Evolutionary conservation across 2,888 invertebrate species (phyloP).

Genomic region (Drosophila meridionalis): DNA sequence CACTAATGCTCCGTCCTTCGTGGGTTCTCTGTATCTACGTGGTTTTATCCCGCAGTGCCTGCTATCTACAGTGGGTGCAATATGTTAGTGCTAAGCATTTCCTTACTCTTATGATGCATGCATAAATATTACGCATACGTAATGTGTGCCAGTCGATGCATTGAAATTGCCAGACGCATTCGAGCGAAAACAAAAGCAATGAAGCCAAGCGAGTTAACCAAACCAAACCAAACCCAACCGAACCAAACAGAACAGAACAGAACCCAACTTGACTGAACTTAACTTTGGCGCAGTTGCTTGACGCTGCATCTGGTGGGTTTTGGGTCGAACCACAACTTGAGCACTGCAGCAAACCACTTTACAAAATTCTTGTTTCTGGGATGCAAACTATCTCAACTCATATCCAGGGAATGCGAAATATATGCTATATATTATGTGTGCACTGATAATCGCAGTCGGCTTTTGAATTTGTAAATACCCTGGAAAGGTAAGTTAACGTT

Average conservation of each 20-base stretch:
- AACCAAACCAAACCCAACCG: constrained; percentile 30
- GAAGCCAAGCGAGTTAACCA: constrained; percentile 45
- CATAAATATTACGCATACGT: constrained; percentile 54
- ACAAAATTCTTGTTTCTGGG: constrained; percentile 36
- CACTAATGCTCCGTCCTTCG: not conserved
- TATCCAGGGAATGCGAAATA: constrained; percentile 22
- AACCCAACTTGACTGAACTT: constrained; percentile 5
- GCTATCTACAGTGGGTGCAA: constrained; percentile 1
- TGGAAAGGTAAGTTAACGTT: not conserved
- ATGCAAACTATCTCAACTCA: constrained; percentile 38
- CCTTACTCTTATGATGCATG: constrained; percentile 11
- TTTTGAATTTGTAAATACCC: not conserved
- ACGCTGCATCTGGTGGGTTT: not conserved
- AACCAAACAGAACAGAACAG: constrained; percentile 15
- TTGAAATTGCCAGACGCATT: constrained; percentile 47
- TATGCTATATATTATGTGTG: constrained; percentile 12
- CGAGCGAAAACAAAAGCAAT: constrained; percentile 51
- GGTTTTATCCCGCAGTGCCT: not conserved
- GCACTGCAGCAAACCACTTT: constrained; percentile 40
- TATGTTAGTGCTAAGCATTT: constrained; percentile 28
- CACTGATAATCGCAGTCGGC: constrained; percentile 11
- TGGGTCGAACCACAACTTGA: constrained; percentile 12
- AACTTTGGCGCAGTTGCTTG: not conserved
- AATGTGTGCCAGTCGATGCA: constrained; percentile 26
- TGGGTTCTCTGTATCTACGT: not conserved